phyloP scores from a whole-genome alignment of 2,797 vertebrate genomes.

The Sebastes hubbsi region DNA sequence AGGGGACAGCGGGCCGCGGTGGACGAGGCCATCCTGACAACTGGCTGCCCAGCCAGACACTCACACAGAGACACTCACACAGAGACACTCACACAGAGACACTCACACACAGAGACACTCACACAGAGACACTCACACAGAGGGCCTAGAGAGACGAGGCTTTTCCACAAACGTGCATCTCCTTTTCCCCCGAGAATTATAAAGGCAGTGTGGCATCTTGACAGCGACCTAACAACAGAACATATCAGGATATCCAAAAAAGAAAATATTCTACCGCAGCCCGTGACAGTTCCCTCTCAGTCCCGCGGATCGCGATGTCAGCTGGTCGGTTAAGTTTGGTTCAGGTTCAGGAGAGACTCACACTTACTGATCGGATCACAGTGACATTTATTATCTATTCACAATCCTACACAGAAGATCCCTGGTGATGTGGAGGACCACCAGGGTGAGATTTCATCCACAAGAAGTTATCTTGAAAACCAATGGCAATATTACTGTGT shows the following conservation, averaged over 20 bases:
- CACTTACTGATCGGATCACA: background rate
- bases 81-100: conserved; percentile 22
- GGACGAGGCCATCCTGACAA: conserved; percentile 39
- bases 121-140: background rate
- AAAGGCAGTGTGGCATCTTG: background rate
- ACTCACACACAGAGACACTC: conserved; percentile 7
- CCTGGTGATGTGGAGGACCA: background rate
- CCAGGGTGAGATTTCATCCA: too few species aligned
- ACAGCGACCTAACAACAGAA: background rate
- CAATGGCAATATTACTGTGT: background rate
- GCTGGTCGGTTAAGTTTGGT: background rate
- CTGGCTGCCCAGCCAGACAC: conserved; percentile 42
- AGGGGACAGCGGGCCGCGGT: conserved; percentile 27
- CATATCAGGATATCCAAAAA: background rate
- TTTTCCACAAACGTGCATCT: background rate
- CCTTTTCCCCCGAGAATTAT: background rate
- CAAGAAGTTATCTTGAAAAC: background rate
- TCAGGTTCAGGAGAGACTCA: background rate
- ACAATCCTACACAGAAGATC: background rate
- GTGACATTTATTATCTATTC: background rate
- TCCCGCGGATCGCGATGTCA: background rate
- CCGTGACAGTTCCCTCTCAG: background rate
- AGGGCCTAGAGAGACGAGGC: background rate
- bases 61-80: conserved; percentile 17
- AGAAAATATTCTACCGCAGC: background rate